phyloP scores from a whole-genome alignment of 2,113 vertebrate genomes.

The Hippocampus guttulatus region DNA sequence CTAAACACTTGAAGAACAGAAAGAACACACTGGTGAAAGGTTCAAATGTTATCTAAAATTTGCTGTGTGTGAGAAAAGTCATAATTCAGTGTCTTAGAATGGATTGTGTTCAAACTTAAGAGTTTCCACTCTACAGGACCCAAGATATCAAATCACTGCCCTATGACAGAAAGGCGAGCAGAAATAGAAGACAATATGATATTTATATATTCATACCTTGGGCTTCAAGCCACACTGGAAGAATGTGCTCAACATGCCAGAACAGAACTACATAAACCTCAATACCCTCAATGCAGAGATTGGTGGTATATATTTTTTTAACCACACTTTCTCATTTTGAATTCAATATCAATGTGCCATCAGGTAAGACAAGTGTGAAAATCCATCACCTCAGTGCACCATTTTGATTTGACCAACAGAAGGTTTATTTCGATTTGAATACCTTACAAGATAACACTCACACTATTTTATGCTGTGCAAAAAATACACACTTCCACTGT shows the following conservation, averaged over 20 bases:
- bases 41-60: not conserved
- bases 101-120: not conserved
- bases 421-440: slow-evolving; percentile 9
- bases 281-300: slow-evolving; percentile 3
- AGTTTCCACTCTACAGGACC: not conserved
- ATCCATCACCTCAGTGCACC: not conserved
- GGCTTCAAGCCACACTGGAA: slow-evolving; percentile 3
- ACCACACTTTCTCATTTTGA: not conserved
- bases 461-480: slow-evolving; percentile 18
- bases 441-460: slow-evolving; percentile 20
- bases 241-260: slow-evolving; percentile 9
- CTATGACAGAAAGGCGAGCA: slow-evolving; percentile 1
- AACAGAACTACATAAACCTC: slow-evolving; percentile 8
- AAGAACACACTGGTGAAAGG: not conserved
- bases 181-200: slow-evolving; percentile 4
- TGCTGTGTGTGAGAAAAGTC: not conserved
- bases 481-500: slow-evolving; percentile 24
- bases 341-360: slow-evolving; percentile 2
- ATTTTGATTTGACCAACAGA: slow-evolving; percentile 12
- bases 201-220: slow-evolving; percentile 13
- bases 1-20: not conserved
- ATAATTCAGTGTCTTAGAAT: not conserved
- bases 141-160: not conserved
- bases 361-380: not conserved
- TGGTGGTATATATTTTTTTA: not conserved